Conservation (phyloP, 2,113 vertebrate genomes). For the Centrocercus urophasianus region DNA sequence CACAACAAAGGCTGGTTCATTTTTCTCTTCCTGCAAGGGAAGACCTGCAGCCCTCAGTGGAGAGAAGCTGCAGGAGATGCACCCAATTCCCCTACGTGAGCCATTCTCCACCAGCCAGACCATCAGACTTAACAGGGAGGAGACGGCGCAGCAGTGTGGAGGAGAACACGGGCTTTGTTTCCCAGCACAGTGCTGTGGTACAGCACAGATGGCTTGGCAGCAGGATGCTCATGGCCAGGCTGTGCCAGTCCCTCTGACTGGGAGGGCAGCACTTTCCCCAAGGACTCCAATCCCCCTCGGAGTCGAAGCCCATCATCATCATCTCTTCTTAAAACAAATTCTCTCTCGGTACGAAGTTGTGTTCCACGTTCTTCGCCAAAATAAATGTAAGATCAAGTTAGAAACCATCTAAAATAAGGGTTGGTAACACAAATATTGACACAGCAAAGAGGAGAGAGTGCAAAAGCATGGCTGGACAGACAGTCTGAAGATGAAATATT, state of each 20-base stretch:
- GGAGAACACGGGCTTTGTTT: not conserved
- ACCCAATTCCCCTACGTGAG: fast-evolving
- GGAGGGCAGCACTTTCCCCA: not conserved
- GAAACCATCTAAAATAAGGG: conserved; percentile 66
- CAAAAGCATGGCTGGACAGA: conserved; percentile 54
- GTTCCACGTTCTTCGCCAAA: conserved; percentile 61
- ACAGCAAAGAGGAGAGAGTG: conserved; percentile 58
- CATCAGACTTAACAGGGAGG: not conserved
- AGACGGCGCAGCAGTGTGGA: fast-evolving
- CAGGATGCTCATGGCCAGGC: not conserved
- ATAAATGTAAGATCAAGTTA: conserved; percentile 68
- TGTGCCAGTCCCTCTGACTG: not conserved
- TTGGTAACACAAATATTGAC: conserved; percentile 74
- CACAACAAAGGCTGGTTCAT: not conserved
- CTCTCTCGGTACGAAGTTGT: conserved; percentile 14
- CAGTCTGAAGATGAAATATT: conserved; percentile 51
- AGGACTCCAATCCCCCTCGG: not conserved
- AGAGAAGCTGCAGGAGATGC: fast-evolving
- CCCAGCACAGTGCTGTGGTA: fast-evolving
- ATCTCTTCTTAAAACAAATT: conserved; percentile 42
- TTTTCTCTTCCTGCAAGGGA: not conserved
- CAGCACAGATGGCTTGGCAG: not conserved
- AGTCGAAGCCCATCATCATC: conserved; percentile 38
- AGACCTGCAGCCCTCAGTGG: not conserved
- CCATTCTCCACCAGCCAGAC: not conserved